phyloP scores from a whole-genome alignment of 2,888 invertebrate genomes.

The Orgyia antiqua region DNA sequence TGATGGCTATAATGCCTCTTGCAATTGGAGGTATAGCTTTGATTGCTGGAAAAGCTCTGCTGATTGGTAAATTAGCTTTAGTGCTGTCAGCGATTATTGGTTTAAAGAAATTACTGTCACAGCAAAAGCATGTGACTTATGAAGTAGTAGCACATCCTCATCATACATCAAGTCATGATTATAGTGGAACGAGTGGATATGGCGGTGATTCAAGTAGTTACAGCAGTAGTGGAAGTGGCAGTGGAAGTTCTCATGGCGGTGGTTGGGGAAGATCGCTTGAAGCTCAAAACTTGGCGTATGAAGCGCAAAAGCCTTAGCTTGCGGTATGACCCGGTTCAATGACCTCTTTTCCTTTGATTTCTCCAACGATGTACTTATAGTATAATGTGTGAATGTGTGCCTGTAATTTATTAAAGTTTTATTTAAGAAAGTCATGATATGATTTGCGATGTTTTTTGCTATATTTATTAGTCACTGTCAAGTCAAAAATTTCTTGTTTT shows the following conservation, averaged over 20 bases:
- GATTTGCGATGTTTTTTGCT: constrained; percentile 15
- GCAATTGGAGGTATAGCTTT: constrained; percentile 89
- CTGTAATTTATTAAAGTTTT: constrained; percentile 40
- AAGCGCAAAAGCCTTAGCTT: constrained; percentile 83
- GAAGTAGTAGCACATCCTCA: constrained; percentile 92
- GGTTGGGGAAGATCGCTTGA: constrained; percentile 88
- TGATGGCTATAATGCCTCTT: constrained; percentile 87
- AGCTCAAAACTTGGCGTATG: constrained; percentile 88
- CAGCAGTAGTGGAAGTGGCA: constrained; percentile 69
- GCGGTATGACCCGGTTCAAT: constrained; percentile 51
- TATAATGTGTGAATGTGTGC: constrained; percentile 48
- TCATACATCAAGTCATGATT: constrained; percentile 82
- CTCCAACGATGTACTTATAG: constrained; percentile 47
- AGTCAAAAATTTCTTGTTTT: constrained; percentile 23
- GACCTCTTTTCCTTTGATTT: constrained; percentile 59
- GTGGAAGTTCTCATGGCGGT: constrained; percentile 73
- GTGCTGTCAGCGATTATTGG: constrained; percentile 91
- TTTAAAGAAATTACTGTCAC: constrained; percentile 87
- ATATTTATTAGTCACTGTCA: constrained; percentile 22
- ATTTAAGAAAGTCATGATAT: constrained; percentile 32
- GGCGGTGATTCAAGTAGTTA: constrained; percentile 80
- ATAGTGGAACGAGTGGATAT: constrained; percentile 76
- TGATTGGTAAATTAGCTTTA: constrained; percentile 90
- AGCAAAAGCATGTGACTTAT: constrained; percentile 91
- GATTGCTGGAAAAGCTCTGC: constrained; percentile 90